Evolutionary conservation across 2,888 invertebrate species (phyloP), one percentile per base, ranked within the genome.

Genomic region (Stomorhina lunata): DNA sequence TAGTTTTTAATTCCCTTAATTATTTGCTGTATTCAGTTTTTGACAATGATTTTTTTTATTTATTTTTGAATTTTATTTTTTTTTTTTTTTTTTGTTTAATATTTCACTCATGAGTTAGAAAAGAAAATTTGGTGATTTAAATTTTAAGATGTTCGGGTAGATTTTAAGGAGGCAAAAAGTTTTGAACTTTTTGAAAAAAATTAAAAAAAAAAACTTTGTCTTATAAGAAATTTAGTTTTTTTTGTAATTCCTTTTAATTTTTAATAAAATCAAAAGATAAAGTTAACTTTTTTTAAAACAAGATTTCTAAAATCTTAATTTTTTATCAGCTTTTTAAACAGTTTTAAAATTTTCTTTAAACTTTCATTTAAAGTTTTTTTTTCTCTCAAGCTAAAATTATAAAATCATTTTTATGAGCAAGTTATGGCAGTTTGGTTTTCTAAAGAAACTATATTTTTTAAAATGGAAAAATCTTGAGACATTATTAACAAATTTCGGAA

Each of bases 371-470:
- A 45, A 5, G 2, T 45, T 45, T 48, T 20, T 48, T 9, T 25
- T 22, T 48, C 45, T 37, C n/a, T 37, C 37, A 37, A 37, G 37
- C 37, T 43, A 65, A 48, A 48, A 27, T 15, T 45, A 15, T 43
- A 12, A 29, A 12, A 29, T 12, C 43, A 12, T n/a, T 25, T 15
- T 25, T 22, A 73, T 61, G 53, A 73, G 72, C 72, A 73, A 73
- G 72, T 73, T 73, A 73, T 73, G 72, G 72, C 72, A 71, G 63
- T 69, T 55, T 68, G 25, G 17, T 45, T 29, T 61, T 20, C 34
- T 12, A 40, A 65, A 61, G 22, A 29, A 71, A 63, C 63, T 32
- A 66, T 32, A 57, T 48, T 61, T 71, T 45, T 43, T 20, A 9
- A 20, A 3, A 27, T 57, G 20, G 1, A 25, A 65, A 65, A 69